Conservation (phyloP, 2,113 vertebrate genomes). For the Setophaga coronata region DNA sequence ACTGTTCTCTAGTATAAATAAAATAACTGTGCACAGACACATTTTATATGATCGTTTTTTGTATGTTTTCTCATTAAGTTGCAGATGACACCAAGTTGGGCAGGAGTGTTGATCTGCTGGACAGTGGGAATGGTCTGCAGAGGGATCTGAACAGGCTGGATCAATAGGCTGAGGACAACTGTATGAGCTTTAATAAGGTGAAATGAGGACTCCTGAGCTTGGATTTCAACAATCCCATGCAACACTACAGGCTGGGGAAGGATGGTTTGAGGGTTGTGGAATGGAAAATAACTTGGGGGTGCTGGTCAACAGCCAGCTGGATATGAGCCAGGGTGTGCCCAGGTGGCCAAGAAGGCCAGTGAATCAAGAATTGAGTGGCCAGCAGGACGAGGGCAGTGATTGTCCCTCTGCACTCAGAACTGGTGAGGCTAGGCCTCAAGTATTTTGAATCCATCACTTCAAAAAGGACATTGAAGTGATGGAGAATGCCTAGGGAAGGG, state of each 20-base stretch:
- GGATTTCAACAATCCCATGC: not conserved
- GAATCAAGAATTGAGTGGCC: not conserved
- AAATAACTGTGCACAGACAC: not conserved
- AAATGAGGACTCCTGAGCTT: not conserved
- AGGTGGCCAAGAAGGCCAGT: not conserved
- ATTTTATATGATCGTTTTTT: not conserved
- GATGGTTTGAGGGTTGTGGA: not conserved
- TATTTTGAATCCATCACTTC: not conserved
- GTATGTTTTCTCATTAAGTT: not conserved
- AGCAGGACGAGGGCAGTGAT: not conserved
- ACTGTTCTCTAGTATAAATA: not conserved
- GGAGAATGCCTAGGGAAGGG: not conserved
- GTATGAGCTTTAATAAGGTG: no score
- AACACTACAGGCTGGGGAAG: rapidly evolving
- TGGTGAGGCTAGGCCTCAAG: not conserved
- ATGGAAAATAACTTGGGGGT: rapidly evolving
- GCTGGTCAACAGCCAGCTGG: not conserved
- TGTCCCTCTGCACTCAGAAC: not conserved
- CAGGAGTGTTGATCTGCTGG: not conserved
- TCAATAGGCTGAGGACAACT: not conserved
- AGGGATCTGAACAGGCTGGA: not conserved
- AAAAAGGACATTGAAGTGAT: not conserved
- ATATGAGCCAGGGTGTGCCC: not conserved
- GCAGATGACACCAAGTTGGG: not conserved
- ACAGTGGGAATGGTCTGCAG: not conserved